A percentile compares a stretch with the other conserved stretches of the same genome.
Evolutionary conservation across 2,113 vertebrate species (phyloP).

Genomic region (Montifringilla adamsi): DNA sequence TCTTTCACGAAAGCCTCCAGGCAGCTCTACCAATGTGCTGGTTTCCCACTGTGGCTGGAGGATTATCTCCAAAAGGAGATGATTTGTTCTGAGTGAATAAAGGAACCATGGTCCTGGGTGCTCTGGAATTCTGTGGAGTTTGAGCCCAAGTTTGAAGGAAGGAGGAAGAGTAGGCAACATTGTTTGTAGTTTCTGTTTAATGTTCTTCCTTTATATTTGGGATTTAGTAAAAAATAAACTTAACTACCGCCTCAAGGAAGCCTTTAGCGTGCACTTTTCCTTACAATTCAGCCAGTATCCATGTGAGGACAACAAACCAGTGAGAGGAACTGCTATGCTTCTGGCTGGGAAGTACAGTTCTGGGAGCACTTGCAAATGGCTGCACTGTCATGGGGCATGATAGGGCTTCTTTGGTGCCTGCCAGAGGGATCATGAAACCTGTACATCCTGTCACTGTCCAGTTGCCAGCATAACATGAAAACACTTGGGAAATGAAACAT

Average conservation of each 20-base stretch:
- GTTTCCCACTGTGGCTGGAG: not conserved
- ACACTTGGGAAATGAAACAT: slow-evolving; percentile 39
- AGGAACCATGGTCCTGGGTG: not conserved
- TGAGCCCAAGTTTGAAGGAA: not conserved
- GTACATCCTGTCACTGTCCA: slow-evolving; percentile 22
- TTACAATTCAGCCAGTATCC: not conserved
- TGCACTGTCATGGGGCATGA: not conserved
- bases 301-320: not conserved
- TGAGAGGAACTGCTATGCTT: not conserved
- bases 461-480: slow-evolving; percentile 32
- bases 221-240: not conserved
- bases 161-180: accelerated
- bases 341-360: not conserved
- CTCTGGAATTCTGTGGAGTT: not conserved
- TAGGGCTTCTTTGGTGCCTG: slow-evolving; percentile 7
- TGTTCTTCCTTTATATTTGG: not conserved
- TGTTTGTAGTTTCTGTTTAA: not conserved
- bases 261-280: not conserved
- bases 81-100: not conserved
- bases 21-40: not conserved
- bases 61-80: not conserved
- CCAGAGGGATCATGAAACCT: slow-evolving; percentile 30
- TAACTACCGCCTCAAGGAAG: not conserved
- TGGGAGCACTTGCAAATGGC: not conserved
- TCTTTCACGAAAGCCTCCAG: not conserved